Base-by-base conservation (phyloP, 2,888 invertebrate genomes). In the Atethmia centrago region DNA sequence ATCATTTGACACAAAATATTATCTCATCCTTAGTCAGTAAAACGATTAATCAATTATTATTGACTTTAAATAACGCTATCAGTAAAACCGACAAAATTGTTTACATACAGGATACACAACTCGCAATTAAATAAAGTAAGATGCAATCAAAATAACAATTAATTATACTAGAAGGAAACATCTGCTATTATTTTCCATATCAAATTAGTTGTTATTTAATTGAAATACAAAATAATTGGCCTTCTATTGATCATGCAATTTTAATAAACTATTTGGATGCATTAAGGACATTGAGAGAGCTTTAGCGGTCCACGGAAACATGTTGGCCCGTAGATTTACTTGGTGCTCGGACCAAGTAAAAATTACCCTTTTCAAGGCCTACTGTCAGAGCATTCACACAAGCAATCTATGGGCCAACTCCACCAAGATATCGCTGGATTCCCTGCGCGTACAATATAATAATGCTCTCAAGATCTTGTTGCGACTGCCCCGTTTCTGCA, bases 201-300 rank as follows among this genome's bases (percentile, higher is more conserved):
- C 12, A n/a, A 47, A 47, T 64, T n/a, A 25, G n/a, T 55, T n/a
- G 14, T 47, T 31, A 31, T 47, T 28, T 53, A 28, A 40, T 12
- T 1, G 3, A 47, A 10, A 14, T 31, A 56, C 3, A 90, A 90
- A 70, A 66, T 58, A 25, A 45, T 21, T 45, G 1, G n/a, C 25
- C 36, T 36, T 36, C 4, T 36, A 36, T 36, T 36, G 36, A 36
- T 36, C 36, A 31, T n/a, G 19, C 25, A 53, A 14, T 61, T 61
- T 42, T 53, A 5, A n/a, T 36, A 16, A 40, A 19, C 40, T 8
- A 16, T 40, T n/a, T n/a, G n/a, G n/a, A n/a, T n/a, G n/a, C n/a
- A n/a, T n/a, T n/a, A n/a, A n/a, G n/a, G n/a, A n/a, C n/a, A n/a
- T n/a, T n/a, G n/a, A n/a, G n/a, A n/a, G n/a, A n/a, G n/a, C n/a